Evolutionary conservation across 1,140 invertebrate species (phyloP).

Genomic region (Stegodyphus mimosarum): DNA sequence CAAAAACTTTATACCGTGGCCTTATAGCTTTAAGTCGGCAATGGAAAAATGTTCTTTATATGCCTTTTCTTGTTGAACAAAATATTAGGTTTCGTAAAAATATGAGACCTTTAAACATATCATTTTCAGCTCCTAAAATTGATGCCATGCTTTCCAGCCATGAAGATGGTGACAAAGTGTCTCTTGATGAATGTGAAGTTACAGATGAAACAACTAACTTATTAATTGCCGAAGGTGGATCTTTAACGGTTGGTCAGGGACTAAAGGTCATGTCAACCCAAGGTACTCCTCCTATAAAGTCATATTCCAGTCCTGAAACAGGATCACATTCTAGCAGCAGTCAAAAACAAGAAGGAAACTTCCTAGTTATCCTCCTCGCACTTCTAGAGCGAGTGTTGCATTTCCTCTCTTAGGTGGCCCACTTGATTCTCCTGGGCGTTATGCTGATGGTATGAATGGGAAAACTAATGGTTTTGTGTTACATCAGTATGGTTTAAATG

Average conservation of each 20-base stretch:
- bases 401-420: conserved; percentile 73
- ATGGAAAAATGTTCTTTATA: conserved; percentile 97
- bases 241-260: conserved; percentile 61
- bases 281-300: conserved; percentile 29
- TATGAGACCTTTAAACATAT: conserved; percentile 84
- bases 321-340: conserved; percentile 58
- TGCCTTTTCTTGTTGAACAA: conserved; percentile 88
- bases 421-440: conserved; percentile 62
- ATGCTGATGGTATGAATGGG: conserved; percentile 42
- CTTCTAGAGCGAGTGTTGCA: conserved; percentile 79
- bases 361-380: conserved; percentile 76
- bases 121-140: conserved; percentile 84
- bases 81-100: conserved; percentile 80
- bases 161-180: conserved; percentile 68
- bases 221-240: conserved; percentile 75
- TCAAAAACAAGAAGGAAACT: conserved; percentile 66
- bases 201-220: conserved; percentile 88
- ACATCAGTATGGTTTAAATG: conserved; percentile 55
- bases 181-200: conserved; percentile 74
- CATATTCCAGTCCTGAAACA: conserved; percentile 60
- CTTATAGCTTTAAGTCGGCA: conserved; percentile 91
- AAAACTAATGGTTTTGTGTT: conserved; percentile 70
- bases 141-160: conserved; percentile 75
- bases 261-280: conserved; percentile 7
- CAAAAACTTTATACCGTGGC: conserved; percentile 90